These are phyloP conservation scores for Nixonia krombeini DNA, from an alignment of 1,140 invertebrate species.

Conservation along the genomic window DNA sequence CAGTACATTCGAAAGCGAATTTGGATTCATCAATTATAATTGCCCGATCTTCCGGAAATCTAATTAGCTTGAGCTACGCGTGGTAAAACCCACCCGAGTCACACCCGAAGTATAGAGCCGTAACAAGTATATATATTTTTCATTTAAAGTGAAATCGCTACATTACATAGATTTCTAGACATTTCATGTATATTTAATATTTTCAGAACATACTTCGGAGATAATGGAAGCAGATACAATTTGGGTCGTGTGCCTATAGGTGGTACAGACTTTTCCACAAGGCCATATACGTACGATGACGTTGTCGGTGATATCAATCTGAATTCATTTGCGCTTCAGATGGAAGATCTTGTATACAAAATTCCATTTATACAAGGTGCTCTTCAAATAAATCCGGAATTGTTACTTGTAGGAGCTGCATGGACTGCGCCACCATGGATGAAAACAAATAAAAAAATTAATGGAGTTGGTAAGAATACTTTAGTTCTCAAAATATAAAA, in stretches of 20 bases:
- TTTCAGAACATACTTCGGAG: constrained; percentile 64
- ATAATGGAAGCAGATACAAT: constrained; percentile 75
- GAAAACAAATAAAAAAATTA: constrained; percentile 84
- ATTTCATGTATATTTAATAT: no score
- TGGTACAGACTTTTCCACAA: constrained; percentile 81
- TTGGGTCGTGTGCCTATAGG: constrained; percentile 78
- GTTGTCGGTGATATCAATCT: constrained; percentile 51
- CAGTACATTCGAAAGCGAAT: no score
- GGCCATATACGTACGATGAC: constrained; percentile 81
- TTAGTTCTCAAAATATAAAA: no score
- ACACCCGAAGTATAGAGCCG: no score
- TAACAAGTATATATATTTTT: no score
- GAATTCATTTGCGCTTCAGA: constrained; percentile 55
- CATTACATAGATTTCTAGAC: no score
- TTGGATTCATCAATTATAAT: no score
- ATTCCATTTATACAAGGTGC: constrained; percentile 59
- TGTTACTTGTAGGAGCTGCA: constrained; percentile 77
- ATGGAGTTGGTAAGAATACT: constrained; percentile 62
- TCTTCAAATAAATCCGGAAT: constrained; percentile 38
- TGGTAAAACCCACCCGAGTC: no score
- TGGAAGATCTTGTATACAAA: constrained; percentile 65
- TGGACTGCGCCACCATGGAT: constrained; percentile 95
- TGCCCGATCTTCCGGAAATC: no score
- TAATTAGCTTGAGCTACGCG: no score
- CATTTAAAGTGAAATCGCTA: no score